phyloP scores from a whole-genome alignment of 1,140 invertebrate genomes.

The Brachionus asplanchnoidis region DNA sequence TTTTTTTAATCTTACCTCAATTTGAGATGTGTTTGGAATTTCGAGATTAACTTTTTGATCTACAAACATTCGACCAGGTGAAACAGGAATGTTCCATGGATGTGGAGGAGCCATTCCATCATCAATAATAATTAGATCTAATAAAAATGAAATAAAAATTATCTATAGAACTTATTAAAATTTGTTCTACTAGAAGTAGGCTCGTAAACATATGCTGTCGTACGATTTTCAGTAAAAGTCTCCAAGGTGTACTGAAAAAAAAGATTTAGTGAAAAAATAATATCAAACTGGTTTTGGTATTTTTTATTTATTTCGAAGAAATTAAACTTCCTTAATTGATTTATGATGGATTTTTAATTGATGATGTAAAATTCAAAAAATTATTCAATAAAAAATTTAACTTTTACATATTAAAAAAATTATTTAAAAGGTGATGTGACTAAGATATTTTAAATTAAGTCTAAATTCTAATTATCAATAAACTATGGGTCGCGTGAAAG shows the following conservation, averaged over 20 bases:
- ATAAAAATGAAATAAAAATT: background rate
- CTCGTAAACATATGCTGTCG: constrained; percentile 61
- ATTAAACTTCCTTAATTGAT: too few relatives aligned
- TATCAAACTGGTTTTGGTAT: too few relatives aligned
- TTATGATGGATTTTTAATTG: too few relatives aligned
- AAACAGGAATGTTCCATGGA: constrained; percentile 7
- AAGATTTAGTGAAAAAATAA: too few relatives aligned
- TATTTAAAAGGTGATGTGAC: too few relatives aligned
- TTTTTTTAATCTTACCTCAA: background rate
- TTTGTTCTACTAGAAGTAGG: constrained; percentile 46
- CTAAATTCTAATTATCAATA: too few relatives aligned
- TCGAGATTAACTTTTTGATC: background rate
- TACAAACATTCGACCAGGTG: background rate
- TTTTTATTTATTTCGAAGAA: too few relatives aligned
- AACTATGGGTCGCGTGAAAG: too few relatives aligned
- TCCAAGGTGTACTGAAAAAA: constrained; percentile 61
- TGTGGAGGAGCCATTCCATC: background rate
- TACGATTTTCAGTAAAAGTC: constrained; percentile 62
- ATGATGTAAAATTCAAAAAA: too few relatives aligned
- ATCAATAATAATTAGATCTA: constrained; percentile 18
- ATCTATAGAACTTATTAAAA: background rate
- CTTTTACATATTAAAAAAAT: too few relatives aligned
- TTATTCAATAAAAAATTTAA: too few relatives aligned
- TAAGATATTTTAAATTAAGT: too few relatives aligned
- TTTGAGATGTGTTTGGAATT: constrained; percentile 28